A percentile compares a stretch with the other conserved stretches of the same genome.
Evolutionary conservation across 2,888 invertebrate species (phyloP).

Genomic region (Rhogogaster chlorosoma): DNA sequence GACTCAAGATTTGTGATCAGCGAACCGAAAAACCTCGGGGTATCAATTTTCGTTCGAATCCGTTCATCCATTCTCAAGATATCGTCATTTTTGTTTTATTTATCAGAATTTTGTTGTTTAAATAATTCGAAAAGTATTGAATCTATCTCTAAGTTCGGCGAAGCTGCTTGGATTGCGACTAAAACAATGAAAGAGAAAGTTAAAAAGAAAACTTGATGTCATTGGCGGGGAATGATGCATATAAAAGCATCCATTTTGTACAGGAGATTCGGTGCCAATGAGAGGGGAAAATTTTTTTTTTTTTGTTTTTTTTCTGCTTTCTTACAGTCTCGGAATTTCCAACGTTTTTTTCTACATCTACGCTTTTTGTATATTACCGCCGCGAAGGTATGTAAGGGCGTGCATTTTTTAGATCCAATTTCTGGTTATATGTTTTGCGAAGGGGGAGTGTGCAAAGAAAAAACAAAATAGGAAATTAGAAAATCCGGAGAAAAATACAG

Average conservation of each 20-base stretch:
- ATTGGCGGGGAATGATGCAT: background rate
- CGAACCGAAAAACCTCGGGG: too few species aligned
- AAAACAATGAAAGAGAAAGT: too few species aligned
- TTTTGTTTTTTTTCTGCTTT: background rate
- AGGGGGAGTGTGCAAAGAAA: background rate
- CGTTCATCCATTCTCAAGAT: too few species aligned
- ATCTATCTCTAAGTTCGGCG: too few species aligned
- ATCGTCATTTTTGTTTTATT: too few species aligned
- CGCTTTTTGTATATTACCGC: background rate
- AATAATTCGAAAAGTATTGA: too few species aligned
- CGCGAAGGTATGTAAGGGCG: conserved; percentile 44
- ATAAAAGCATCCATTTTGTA: background rate
- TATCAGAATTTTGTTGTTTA: too few species aligned
- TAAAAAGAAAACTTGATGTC: background rate
- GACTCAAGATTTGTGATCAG: too few species aligned
- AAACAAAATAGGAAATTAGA: background rate
- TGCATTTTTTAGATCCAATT: conserved; percentile 75
- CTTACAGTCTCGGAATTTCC: background rate
- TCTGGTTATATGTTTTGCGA: conserved; percentile 62
- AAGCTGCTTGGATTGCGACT: too few species aligned
- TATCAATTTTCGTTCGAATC: too few species aligned
- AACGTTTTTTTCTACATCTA: background rate
- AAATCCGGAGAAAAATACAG: background rate
- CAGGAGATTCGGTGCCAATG: background rate
- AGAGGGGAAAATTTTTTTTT: background rate